A percentile compares a stretch with the other conserved stretches of the same genome.
These are phyloP conservation scores for Clarias macrocephalus DNA, from an alignment of 2,113 vertebrate species.

Conservation along the genomic window DNA sequence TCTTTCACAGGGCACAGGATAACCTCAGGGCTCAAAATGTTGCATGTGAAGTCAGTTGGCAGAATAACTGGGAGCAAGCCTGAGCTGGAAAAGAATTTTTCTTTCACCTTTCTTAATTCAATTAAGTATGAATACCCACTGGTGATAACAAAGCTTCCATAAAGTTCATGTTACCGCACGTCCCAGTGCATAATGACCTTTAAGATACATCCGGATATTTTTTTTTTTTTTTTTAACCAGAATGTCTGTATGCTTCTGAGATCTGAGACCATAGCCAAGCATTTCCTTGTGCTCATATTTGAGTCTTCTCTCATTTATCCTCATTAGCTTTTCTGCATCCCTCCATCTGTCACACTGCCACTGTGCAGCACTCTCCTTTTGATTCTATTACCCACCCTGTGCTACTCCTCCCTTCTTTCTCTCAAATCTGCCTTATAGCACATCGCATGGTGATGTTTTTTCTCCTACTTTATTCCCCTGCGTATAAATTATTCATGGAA, in stretches of 20 bases:
- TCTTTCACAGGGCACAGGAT: not conserved
- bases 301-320: not conserved
- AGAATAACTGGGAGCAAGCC: conserved; percentile 7
- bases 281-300: not conserved
- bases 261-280: conserved; percentile 7
- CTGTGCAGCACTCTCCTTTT: not conserved
- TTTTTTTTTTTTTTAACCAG: conserved; percentile 25
- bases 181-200: not conserved
- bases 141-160: not conserved
- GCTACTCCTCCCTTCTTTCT: not conserved
- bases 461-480: conserved; percentile 5
- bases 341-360: not conserved
- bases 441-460: conserved; percentile 19
- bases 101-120: not conserved
- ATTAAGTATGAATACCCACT: conserved; percentile 3
- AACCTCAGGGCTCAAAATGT: not conserved
- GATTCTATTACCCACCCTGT: not conserved
- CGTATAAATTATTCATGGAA: conserved; percentile 42
- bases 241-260: conserved; percentile 27
- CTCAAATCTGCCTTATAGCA: not conserved
- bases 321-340: not conserved
- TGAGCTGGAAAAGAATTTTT: conserved; percentile 20
- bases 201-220: conserved; percentile 29
- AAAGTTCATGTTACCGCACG: conserved; percentile 18
- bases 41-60: conserved; percentile 7